A percentile compares a stretch with the other conserved stretches of the same genome.
These are phyloP conservation scores for Ennomos fuscantarius DNA, from an alignment of 2,888 invertebrate species.

Conservation along the genomic window DNA sequence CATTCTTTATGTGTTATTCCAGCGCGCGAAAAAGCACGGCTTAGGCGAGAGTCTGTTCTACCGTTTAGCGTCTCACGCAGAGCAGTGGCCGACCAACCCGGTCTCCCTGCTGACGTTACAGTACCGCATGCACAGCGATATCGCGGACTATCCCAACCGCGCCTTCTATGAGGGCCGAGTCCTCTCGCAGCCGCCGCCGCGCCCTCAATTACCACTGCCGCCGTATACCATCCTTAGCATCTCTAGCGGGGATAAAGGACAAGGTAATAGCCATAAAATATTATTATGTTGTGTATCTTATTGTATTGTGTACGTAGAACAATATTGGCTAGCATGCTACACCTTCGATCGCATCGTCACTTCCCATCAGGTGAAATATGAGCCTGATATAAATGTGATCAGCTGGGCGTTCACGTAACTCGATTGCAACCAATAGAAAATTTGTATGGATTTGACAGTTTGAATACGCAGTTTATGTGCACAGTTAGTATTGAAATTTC, in stretches of 20 bases:
- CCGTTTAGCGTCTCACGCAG: conserved; percentile 87
- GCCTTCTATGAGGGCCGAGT: conserved; percentile 88
- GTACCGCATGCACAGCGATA: conserved; percentile 94
- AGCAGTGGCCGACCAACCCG: conserved; percentile 66
- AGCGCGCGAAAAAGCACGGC: conserved; percentile 89
- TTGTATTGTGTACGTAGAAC: no score
- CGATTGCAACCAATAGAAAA: no score
- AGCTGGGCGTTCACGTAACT: no score
- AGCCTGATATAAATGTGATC: no score
- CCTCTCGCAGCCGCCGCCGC: conserved; percentile 50
- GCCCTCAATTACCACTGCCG: conserved; percentile 54
- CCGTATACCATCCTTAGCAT: conserved; percentile 26
- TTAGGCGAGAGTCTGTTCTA: conserved; percentile 92
- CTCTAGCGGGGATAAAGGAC: conserved; percentile 10
- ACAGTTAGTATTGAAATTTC: no score
- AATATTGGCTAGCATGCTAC: no score
- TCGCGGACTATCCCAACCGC: conserved; percentile 91
- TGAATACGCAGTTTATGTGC: no score
- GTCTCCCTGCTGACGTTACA: conserved; percentile 87
- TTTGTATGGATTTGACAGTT: no score
- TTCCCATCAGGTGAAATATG: no score
- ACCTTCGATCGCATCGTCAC: no score
- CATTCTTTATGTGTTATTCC: conserved; percentile 26
- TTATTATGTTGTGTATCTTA: background rate
- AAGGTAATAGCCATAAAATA: conserved; percentile 2